Conservation (phyloP, 1,140 invertebrate species). For the Patella vulgata region DNA sequence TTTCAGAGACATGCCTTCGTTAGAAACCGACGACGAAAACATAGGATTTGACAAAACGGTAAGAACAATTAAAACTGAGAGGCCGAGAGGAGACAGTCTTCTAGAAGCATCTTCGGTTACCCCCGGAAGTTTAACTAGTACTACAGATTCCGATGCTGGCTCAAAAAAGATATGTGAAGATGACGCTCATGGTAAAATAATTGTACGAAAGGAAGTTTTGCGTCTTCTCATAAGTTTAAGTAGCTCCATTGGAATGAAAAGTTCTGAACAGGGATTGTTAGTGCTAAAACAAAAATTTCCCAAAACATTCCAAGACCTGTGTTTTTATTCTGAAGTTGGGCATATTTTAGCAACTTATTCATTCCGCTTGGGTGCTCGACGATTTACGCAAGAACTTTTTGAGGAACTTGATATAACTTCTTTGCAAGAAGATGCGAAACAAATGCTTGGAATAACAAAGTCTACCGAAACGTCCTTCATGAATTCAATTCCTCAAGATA, state of each 20-base stretch:
- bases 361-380: conserved; percentile 83
- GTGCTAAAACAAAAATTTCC: conserved; percentile 87
- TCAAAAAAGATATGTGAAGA: conserved; percentile 52
- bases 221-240: conserved; percentile 69
- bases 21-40: too few species aligned
- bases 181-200: conserved; percentile 42
- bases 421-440: too few species aligned
- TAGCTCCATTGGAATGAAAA: conserved; percentile 69
- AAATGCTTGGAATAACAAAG: too few species aligned
- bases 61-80: too few species aligned
- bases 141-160: conserved; percentile 42
- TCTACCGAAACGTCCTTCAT: too few species aligned
- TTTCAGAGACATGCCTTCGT: too few species aligned
- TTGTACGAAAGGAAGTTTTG: conserved; percentile 70
- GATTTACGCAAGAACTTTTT: conserved; percentile 95
- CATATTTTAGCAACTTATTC: conserved; percentile 80
- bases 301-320: conserved; percentile 84
- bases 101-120: conserved; percentile 42
- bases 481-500: too few species aligned
- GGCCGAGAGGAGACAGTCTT: conserved; percentile 31
- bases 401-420: conserved; percentile 82
- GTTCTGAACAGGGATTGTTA: conserved; percentile 70
- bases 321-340: conserved; percentile 93
- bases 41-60: too few species aligned
- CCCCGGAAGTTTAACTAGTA: conserved; percentile 54